Percentiles rank a stretch among this genome's conserved stretches.
Evolutionary conservation across 2,888 invertebrate species (phyloP).

Genomic region (Pachymerium ferrugineum): DNA sequence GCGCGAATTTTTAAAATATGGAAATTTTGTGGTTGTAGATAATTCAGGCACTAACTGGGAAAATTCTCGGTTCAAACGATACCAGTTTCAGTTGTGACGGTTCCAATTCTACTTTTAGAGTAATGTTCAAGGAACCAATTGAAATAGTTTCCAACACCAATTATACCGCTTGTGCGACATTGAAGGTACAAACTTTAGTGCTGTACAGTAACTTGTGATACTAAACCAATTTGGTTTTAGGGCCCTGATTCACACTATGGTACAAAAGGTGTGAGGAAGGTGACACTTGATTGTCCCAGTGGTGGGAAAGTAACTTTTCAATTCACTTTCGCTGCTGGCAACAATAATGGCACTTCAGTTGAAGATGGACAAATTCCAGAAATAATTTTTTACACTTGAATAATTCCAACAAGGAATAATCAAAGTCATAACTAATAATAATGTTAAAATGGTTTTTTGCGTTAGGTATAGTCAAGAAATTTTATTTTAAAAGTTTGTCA

Average conservation of each 20-base stretch:
- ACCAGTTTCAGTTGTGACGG: slow-evolving; percentile 74
- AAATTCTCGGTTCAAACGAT: slow-evolving; percentile 66
- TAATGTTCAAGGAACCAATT: slow-evolving; percentile 77
- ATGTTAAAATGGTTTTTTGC: no score
- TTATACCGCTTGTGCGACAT: slow-evolving; percentile 72
- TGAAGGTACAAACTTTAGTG: slow-evolving; percentile 57
- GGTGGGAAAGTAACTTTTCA: slow-evolving; percentile 73
- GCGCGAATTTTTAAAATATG: no score
- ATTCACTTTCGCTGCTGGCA: slow-evolving; percentile 77
- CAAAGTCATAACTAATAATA: no score
- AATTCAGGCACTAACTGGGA: slow-evolving; percentile 67
- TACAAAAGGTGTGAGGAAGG: slow-evolving; percentile 68
- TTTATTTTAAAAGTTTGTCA: no score
- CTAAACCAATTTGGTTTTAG: slow-evolving; percentile 48
- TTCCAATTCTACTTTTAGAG: slow-evolving; percentile 66
- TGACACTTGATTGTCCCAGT: slow-evolving; percentile 66
- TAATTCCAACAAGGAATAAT: no score
- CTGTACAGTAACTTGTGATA: no score
- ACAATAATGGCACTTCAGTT: slow-evolving; percentile 78
- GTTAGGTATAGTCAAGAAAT: no score
- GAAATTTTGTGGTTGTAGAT: no score
- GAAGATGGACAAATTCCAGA: slow-evolving; percentile 84
- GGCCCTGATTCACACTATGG: slow-evolving; percentile 85
- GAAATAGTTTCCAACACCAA: slow-evolving; percentile 71
- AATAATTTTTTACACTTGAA: slow-evolving; percentile 64